Conservation (phyloP, 2,797 vertebrate species). For the Sebastes hopkinsi region DNA sequence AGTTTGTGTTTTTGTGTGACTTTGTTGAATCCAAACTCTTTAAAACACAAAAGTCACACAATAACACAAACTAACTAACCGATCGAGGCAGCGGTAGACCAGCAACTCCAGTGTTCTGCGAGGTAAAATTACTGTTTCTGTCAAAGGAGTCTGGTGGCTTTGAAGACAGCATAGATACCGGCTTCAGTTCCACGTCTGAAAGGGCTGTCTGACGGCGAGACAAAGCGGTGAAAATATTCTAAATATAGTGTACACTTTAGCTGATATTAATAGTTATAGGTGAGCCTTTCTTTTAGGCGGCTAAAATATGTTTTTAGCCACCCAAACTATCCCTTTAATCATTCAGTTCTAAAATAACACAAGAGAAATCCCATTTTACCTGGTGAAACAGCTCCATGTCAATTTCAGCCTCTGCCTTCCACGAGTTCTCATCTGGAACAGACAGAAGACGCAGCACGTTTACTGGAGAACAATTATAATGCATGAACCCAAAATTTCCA, state of each 20-base stretch:
- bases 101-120: not conserved
- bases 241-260: not conserved
- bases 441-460: not conserved
- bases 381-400: constrained; percentile 99
- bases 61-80: not conserved
- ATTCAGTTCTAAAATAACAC: constrained; percentile 18
- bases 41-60: not conserved
- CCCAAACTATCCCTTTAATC: constrained; percentile 1
- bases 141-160: not conserved
- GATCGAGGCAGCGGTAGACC: not conserved
- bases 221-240: not conserved
- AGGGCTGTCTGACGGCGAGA: not conserved
- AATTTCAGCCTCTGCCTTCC: constrained; percentile 98
- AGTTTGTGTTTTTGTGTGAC: not conserved
- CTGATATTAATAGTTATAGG: not conserved
- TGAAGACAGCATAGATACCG: not conserved
- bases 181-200: not conserved
- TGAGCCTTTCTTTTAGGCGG: not conserved
- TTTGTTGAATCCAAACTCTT: not conserved
- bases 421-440: constrained; percentile 92
- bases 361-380: constrained; percentile 78
- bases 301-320: too few species aligned
- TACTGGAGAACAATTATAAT: not conserved
- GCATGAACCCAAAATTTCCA: not conserved
- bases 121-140: not conserved